A percentile compares a stretch with the other conserved stretches of the same genome.
Conservation (phyloP, 2,797 vertebrate genomes). For the Takifugu ocellatus region DNA sequence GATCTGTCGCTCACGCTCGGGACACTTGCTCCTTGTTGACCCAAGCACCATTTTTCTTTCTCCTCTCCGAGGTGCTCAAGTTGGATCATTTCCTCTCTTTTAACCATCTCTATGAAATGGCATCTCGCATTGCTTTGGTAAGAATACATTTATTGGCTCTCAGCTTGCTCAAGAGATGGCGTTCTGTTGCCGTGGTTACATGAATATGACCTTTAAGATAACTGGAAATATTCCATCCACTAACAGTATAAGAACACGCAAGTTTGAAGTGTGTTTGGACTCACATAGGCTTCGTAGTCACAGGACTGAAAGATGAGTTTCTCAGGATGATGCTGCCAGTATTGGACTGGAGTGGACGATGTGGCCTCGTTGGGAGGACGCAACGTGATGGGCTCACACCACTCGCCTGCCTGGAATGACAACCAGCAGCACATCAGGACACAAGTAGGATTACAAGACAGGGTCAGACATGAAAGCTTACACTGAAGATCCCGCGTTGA, state of each 20-base stretch:
- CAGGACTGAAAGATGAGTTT: slow-evolving; percentile 99
- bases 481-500: slow-evolving; percentile 15
- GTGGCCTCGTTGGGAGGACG: slow-evolving; percentile 97
- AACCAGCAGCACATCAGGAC: slow-evolving; percentile 30
- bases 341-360: slow-evolving; percentile 96
- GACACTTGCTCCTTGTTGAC: slow-evolving; percentile 1
- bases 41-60: not conserved
- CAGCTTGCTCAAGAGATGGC: slow-evolving; percentile 33
- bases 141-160: slow-evolving; percentile 14
- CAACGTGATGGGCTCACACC: slow-evolving; percentile 98
- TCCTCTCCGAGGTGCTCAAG: not conserved
- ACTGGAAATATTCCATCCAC: slow-evolving; percentile 38
- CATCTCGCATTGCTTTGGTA: slow-evolving; percentile 19
- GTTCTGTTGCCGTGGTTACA: slow-evolving; percentile 58
- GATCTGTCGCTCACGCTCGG: slow-evolving; percentile 8
- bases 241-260: no score
- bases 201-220: slow-evolving; percentile 21
- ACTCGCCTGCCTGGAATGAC: slow-evolving; percentile 91
- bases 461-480: slow-evolving; percentile 6
- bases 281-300: slow-evolving; percentile 99
- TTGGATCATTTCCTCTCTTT: not conserved
- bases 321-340: slow-evolving; percentile 99
- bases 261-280: slow-evolving; percentile 48
- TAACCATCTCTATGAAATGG: slow-evolving; percentile 14
- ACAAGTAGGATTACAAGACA: slow-evolving; percentile 25